These are phyloP conservation scores for Xylota segnis DNA, from an alignment of 2,888 invertebrate species.

Conservation along the genomic window DNA sequence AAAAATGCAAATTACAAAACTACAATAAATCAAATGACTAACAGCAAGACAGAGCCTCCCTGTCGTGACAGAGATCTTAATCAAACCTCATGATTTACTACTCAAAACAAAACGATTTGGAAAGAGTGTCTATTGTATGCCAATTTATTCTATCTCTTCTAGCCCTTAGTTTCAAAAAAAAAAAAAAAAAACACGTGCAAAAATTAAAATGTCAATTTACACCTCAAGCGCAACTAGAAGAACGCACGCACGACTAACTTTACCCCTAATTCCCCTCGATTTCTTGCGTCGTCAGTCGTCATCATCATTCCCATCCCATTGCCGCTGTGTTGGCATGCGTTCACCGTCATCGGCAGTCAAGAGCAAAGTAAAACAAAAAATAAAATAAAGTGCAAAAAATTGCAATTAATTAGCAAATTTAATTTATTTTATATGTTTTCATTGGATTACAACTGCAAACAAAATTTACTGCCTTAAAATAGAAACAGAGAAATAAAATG, in stretches of 20 bases:
- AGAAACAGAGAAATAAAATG: conserved; percentile 16
- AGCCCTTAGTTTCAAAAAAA: conserved; percentile 7
- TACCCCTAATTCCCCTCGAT: background rate
- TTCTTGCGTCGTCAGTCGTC: background rate
- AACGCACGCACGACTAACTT: conserved; percentile 64
- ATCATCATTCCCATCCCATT: conserved; percentile 17
- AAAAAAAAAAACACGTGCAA: conserved; percentile 66
- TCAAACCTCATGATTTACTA: conserved; percentile 31
- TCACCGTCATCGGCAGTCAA: conserved; percentile 8
- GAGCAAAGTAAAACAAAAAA: conserved; percentile 28
- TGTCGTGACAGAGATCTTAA: conserved; percentile 45
- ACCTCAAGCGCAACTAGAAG: conserved; percentile 54
- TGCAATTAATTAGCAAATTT: conserved; percentile 39
- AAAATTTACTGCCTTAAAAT: conserved; percentile 23
- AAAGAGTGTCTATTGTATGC: conserved; percentile 18
- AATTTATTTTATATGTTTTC: conserved; percentile 7
- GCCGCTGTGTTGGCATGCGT: conserved; percentile 2
- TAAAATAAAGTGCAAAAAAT: conserved; percentile 23
- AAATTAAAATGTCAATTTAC: conserved; percentile 65
- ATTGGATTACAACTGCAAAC: conserved; percentile 7
- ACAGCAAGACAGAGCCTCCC: conserved; percentile 24
- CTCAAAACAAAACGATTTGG: conserved; percentile 16
- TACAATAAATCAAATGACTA: conserved; percentile 43
- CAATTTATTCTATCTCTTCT: background rate
- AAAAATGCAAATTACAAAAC: conserved; percentile 42